A percentile compares a stretch with the other conserved stretches of the same genome.
phyloP scores from a whole-genome alignment of 2,888 invertebrate species.

The Bhutanitis thaidina region DNA sequence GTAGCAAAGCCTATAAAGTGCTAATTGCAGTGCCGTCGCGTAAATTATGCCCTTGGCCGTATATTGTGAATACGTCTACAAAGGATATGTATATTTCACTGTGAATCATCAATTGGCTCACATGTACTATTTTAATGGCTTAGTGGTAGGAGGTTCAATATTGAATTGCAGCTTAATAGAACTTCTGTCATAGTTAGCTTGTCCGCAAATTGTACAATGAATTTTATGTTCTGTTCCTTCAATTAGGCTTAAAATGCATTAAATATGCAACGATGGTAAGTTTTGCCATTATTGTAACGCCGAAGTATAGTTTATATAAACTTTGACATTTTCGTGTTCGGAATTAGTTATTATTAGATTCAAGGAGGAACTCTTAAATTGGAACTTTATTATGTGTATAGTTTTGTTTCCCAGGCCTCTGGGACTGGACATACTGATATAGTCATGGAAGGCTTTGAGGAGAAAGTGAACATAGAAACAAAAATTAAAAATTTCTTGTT shows the following conservation, averaged over 20 bases:
- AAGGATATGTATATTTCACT: constrained; percentile 18
- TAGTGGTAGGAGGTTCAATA: constrained; percentile 22
- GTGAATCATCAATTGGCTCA: constrained; percentile 21
- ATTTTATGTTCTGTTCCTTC: neutral
- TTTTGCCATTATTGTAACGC: constrained; percentile 27
- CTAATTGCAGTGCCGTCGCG: neutral
- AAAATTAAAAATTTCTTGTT: no score
- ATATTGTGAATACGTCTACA: constrained; percentile 19
- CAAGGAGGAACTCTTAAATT: constrained; percentile 28
- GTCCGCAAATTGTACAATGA: constrained; percentile 22
- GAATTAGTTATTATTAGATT: constrained; percentile 25
- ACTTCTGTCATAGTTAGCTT: constrained; percentile 26
- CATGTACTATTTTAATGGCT: constrained; percentile 26
- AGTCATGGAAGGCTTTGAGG: no score
- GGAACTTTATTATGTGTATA: no score
- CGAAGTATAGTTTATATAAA: constrained; percentile 27
- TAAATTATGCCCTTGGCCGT: constrained; percentile 14
- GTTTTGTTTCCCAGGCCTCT: no score
- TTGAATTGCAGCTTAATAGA: constrained; percentile 23
- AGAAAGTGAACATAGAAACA: no score
- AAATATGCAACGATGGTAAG: neutral
- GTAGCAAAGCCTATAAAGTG: neutral
- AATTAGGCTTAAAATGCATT: neutral
- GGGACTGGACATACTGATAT: no score
- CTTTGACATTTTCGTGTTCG: constrained; percentile 27